Conservation (phyloP, 2,888 invertebrate species). For the Cantharis rustica region DNA sequence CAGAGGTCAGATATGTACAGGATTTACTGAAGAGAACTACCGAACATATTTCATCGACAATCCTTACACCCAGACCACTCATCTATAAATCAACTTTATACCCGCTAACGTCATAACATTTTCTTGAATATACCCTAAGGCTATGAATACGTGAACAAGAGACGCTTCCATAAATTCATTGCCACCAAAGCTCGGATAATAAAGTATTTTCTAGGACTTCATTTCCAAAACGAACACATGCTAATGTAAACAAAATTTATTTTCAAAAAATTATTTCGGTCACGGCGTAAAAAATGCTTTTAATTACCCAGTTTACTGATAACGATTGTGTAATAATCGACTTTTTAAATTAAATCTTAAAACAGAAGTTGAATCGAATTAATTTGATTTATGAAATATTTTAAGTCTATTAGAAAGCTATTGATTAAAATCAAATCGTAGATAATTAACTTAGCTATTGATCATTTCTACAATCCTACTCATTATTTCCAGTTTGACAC, state of each 20-base stretch:
- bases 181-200: slow-evolving; percentile 18
- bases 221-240: not conserved
- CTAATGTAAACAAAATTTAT: not conserved
- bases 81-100: slow-evolving; percentile 33
- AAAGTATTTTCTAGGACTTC: slow-evolving; percentile 11
- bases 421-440: slow-evolving; percentile 1
- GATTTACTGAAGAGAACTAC: slow-evolving; percentile 17
- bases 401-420: slow-evolving; percentile 4
- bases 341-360: not conserved
- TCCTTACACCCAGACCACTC: slow-evolving; percentile 26
- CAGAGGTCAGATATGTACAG: not conserved
- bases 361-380: slow-evolving; percentile 1
- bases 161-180: slow-evolving; percentile 25
- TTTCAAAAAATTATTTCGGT: not conserved
- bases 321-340: not conserved
- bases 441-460: slow-evolving; percentile 1
- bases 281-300: not conserved
- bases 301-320: not conserved
- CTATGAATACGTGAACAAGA: slow-evolving; percentile 22
- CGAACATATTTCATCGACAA: slow-evolving; percentile 29
- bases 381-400: slow-evolving; percentile 5
- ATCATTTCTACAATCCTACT: not conserved
- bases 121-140: slow-evolving; percentile 19
- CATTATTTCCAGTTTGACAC: not conserved
- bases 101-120: slow-evolving; percentile 30